Conservation (phyloP, 2,797 vertebrate species). For the Fratercula arctica region DNA sequence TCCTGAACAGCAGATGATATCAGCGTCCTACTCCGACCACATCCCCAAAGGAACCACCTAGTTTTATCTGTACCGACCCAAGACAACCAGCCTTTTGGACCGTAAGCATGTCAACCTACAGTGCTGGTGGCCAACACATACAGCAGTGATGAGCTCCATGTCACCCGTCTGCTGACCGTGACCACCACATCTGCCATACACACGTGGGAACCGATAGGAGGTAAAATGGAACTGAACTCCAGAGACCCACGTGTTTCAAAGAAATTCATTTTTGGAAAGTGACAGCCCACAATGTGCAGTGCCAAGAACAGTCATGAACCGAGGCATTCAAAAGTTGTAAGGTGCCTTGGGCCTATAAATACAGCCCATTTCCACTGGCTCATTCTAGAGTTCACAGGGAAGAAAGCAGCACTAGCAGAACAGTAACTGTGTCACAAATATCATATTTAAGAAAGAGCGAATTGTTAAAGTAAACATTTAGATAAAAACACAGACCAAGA, state of each 20-base stretch:
- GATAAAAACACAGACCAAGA: neutral
- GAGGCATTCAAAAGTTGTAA: neutral
- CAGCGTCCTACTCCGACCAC: neutral
- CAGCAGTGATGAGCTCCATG: fast-evolving
- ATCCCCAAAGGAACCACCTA: neutral
- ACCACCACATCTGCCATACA: neutral
- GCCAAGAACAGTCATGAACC: neutral
- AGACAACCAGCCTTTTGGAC: neutral
- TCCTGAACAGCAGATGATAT: neutral
- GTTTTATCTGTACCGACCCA: neutral
- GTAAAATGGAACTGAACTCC: neutral
- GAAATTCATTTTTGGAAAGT: neutral
- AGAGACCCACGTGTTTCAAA: neutral
- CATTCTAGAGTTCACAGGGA: neutral
- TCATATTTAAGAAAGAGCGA: neutral
- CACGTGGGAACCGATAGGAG: fast-evolving
- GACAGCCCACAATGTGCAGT: neutral
- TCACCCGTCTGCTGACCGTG: fast-evolving
- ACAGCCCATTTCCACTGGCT: neutral
- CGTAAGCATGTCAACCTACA: fast-evolving
- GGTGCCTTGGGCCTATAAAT: neutral
- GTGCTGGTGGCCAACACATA: fast-evolving
- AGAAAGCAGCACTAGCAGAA: neutral
- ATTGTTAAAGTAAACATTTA: neutral
- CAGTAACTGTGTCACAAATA: neutral